A percentile compares a stretch with the other conserved stretches of the same genome.
phyloP scores from a whole-genome alignment of 2,113 vertebrate species.

The Cochlearius cochlearius region DNA sequence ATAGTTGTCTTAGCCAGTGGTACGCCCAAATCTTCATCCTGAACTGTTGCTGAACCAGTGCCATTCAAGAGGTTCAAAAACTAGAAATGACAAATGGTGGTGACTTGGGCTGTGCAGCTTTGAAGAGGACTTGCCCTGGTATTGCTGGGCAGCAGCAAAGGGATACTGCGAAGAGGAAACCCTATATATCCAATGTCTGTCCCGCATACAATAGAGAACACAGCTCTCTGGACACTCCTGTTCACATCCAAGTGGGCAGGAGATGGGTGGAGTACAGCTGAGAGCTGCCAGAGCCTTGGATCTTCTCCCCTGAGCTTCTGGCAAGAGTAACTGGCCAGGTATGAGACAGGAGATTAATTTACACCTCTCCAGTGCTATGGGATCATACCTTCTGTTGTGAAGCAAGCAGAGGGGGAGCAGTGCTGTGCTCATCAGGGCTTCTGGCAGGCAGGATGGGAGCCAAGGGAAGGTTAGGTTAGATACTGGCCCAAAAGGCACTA shows the following conservation, averaged over 20 bases:
- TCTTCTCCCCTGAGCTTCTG: background rate
- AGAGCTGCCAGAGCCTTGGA: background rate
- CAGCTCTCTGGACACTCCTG: background rate
- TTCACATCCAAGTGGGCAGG: background rate
- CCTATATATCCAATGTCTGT: fast-evolving
- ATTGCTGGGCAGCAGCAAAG: background rate
- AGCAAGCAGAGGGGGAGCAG: background rate
- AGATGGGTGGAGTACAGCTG: background rate
- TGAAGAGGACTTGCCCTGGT: background rate
- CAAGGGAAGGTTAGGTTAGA: background rate
- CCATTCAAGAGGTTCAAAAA: background rate
- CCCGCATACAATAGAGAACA: background rate
- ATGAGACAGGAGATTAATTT: background rate
- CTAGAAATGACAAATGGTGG: background rate
- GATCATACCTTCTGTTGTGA: background rate
- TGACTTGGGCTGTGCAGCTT: background rate
- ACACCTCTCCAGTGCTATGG: background rate
- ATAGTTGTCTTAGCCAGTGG: background rate
- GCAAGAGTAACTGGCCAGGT: background rate
- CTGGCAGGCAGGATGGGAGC: background rate
- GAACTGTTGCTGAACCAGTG: background rate
- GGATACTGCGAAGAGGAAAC: background rate
- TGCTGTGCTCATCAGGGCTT: background rate
- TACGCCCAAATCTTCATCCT: background rate
- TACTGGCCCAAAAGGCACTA: background rate